Conservation (phyloP, 2,888 invertebrate genomes). For the Lasioglossum leucozonium region DNA sequence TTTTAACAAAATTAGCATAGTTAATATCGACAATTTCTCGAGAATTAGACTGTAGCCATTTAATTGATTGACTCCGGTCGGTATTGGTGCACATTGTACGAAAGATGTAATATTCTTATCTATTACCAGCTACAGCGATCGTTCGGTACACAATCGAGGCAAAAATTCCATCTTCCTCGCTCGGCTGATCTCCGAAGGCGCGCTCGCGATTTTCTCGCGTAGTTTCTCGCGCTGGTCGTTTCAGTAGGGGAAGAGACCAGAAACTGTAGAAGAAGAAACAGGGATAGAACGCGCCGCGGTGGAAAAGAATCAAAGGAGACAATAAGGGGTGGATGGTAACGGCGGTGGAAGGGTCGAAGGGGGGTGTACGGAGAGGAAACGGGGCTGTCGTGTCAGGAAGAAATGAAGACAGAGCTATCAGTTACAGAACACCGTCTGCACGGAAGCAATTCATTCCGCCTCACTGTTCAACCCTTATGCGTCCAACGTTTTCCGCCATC, state of each 20-base stretch:
- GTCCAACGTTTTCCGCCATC: conserved; percentile 65
- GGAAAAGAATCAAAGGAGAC: conserved; percentile 75
- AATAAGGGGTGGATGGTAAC: conserved; percentile 61
- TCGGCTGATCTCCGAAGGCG: conserved; percentile 27
- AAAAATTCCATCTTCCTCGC: conserved; percentile 49
- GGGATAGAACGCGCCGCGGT: conserved; percentile 56
- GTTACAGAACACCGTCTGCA: conserved; percentile 79
- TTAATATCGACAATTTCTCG: no score
- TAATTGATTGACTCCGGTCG: neutral
- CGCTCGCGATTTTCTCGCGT: conserved; percentile 24
- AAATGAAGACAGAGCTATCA: conserved; percentile 80
- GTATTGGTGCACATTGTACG: neutral
- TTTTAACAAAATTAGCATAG: no score
- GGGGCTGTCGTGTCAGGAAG: conserved; percentile 77
- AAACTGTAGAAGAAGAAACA: conserved; percentile 53
- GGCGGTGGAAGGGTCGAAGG: conserved; percentile 54
- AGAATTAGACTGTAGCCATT: no score
- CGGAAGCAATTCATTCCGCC: conserved; percentile 80
- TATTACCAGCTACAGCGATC: neutral
- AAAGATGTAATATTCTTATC: neutral
- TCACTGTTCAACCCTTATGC: conserved; percentile 70
- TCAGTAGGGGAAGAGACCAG: conserved; percentile 16
- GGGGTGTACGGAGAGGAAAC: conserved; percentile 68
- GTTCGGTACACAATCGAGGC: conserved; percentile 20
- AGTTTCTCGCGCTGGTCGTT: conserved; percentile 28